Conservation (phyloP, 2,113 vertebrate species). For the Grammomys surdaster region DNA sequence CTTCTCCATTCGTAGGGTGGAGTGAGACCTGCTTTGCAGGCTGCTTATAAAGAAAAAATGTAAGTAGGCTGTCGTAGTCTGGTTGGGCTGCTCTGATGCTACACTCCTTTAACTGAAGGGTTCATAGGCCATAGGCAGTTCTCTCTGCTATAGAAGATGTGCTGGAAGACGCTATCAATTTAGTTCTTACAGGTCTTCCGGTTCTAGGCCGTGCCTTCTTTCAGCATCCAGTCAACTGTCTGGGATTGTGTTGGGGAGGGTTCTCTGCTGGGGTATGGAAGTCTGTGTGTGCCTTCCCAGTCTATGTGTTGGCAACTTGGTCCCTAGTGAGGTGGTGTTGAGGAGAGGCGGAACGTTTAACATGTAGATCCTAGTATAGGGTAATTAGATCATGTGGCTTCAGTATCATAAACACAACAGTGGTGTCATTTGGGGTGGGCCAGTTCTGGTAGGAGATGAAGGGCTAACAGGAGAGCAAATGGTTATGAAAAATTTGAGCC, state of each 20-base stretch:
- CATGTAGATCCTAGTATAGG: neutral
- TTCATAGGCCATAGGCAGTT: neutral
- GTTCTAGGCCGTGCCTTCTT: too few species aligned
- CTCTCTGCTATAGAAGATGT: neutral
- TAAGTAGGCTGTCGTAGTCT: neutral
- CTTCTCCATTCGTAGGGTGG: neutral
- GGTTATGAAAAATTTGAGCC: neutral
- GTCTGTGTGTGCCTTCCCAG: too few species aligned
- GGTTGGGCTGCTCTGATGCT: neutral
- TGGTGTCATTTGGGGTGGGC: neutral
- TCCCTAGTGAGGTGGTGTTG: neutral
- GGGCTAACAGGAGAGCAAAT: neutral
- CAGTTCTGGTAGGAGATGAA: neutral
- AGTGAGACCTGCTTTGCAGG: neutral
- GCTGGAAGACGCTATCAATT: neutral
- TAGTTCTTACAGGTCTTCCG: neutral
- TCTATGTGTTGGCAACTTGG: neutral
- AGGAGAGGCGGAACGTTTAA: neutral
- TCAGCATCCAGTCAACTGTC: neutral
- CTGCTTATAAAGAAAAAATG: neutral
- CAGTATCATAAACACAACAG: neutral
- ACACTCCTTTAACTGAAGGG: neutral
- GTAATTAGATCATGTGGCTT: neutral
- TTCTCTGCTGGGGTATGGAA: neutral
- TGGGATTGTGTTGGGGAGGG: neutral